A percentile compares a stretch with the other conserved stretches of the same genome.
phyloP scores from a whole-genome alignment of 2,888 invertebrate genomes.

The Archips xylosteana region DNA sequence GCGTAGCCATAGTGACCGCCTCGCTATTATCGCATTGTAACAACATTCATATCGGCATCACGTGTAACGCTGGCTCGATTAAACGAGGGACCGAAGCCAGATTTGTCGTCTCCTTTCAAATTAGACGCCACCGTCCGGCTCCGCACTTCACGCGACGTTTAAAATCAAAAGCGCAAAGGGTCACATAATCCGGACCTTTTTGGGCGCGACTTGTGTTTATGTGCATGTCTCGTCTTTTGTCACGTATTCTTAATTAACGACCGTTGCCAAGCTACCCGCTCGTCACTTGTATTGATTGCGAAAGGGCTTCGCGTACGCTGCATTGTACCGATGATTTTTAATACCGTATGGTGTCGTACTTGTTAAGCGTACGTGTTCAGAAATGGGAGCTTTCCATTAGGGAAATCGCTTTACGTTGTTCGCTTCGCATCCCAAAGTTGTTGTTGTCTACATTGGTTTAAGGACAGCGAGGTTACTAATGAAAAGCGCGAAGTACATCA shows the following conservation, averaged over 20 bases:
- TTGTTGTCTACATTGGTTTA: constrained; percentile 13
- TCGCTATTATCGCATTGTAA: constrained; percentile 80
- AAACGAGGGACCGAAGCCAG: constrained; percentile 82
- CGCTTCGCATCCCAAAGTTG: constrained; percentile 20
- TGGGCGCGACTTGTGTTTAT: constrained; percentile 78
- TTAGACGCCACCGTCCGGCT: constrained; percentile 75
- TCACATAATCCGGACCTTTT: constrained; percentile 84
- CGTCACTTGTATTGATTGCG: constrained; percentile 80
- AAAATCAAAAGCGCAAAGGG: constrained; percentile 85
- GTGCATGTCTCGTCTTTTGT: constrained; percentile 85
- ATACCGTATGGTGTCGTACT: constrained; percentile 37
- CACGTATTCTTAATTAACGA: constrained; percentile 86
- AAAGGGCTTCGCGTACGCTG: constrained; percentile 62
- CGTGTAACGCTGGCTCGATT: constrained; percentile 75
- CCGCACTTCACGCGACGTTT: constrained; percentile 81
- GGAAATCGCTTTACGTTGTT: constrained; percentile 36
- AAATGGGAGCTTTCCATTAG: constrained; percentile 33
- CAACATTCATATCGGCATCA: constrained; percentile 81
- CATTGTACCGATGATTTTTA: constrained; percentile 65
- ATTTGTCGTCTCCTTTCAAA: constrained; percentile 83
- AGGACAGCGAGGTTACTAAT: background rate
- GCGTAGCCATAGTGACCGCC: constrained; percentile 81
- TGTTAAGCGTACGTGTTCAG: constrained; percentile 35
- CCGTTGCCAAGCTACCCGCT: constrained; percentile 75
- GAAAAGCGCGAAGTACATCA: background rate